Percentiles rank a stretch among this genome's conserved stretches.
Evolutionary conservation across 2,888 invertebrate species (phyloP).

Genomic region (Mechanitis messenoides): DNA sequence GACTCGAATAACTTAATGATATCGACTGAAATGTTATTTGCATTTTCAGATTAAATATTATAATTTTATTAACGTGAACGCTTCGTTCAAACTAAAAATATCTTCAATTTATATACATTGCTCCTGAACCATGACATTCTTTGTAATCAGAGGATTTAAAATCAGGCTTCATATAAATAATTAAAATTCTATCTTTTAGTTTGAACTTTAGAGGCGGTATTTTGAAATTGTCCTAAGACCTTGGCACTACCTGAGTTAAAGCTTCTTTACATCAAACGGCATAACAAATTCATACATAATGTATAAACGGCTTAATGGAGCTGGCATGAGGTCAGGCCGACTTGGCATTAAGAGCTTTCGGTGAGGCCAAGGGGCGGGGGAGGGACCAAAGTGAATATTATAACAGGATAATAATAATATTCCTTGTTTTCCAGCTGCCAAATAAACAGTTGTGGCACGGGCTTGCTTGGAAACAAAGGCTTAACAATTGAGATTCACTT

Average conservation of each 20-base stretch:
- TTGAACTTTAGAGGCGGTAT: conserved; percentile 24
- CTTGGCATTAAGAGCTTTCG: conserved; percentile 74
- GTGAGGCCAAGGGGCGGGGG: conserved; percentile 49
- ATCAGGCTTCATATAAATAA: conserved; percentile 1
- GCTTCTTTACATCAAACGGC: conserved; percentile 76
- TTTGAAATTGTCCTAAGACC: conserved; percentile 49
- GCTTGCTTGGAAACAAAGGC: conserved; percentile 26
- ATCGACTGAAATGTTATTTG: no score
- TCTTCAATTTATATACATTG: no score
- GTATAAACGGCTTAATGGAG: conserved; percentile 76
- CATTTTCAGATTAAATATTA: no score
- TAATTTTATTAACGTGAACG: no score
- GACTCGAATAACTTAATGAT: no score
- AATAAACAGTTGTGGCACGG: conserved; percentile 35
- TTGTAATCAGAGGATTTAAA: background rate
- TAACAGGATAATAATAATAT: conserved; percentile 57
- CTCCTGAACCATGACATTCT: background rate
- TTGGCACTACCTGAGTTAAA: conserved; percentile 68
- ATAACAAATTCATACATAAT: conserved; percentile 77
- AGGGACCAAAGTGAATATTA: conserved; percentile 72
- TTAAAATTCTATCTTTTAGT: conserved; percentile 22
- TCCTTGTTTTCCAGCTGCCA: conserved; percentile 40
- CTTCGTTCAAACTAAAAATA: no score
- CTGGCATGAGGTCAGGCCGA: conserved; percentile 72
- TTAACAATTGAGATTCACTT: conserved; percentile 27